Conservation (phyloP, 2,113 vertebrate species). For the Lynx canadensis region DNA sequence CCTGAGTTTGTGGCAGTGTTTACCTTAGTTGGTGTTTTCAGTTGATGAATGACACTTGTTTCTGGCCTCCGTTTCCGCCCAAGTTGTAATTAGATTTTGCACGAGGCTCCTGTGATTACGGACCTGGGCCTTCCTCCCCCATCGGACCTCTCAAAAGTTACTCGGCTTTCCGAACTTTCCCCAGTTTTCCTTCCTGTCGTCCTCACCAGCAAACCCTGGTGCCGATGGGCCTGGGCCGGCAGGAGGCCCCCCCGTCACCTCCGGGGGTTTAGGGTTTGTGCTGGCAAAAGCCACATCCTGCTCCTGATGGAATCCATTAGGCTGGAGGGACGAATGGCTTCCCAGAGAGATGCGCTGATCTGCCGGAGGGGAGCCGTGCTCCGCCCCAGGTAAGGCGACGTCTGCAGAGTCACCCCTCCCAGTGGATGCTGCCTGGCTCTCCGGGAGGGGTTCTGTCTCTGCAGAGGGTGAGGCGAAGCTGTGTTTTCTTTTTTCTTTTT, state of each 20-base stretch:
- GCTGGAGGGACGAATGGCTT: neutral
- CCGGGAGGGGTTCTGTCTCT: neutral
- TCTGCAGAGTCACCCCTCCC: neutral
- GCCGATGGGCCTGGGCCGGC: neutral
- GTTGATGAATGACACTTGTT: slow-evolving; percentile 73
- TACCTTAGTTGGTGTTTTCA: slow-evolving; percentile 69
- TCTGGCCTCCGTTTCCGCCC: slow-evolving; percentile 34
- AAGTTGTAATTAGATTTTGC: slow-evolving; percentile 75
- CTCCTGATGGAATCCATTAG: neutral
- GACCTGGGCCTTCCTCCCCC: neutral
- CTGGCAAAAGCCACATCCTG: slow-evolving; percentile 45
- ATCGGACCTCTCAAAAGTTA: slow-evolving; percentile 3
- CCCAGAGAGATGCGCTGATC: neutral
- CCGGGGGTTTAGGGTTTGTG: neutral
- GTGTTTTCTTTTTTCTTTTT: neutral
- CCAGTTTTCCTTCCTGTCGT: neutral
- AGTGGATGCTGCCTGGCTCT: neutral
- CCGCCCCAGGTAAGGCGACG: neutral
- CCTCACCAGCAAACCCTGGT: neutral
- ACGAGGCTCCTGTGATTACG: slow-evolving; percentile 36
- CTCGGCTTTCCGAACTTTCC: neutral
- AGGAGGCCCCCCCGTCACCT: neutral
- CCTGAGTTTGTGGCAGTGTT: slow-evolving; percentile 57
- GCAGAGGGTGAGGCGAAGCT: neutral
- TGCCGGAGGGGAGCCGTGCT: neutral